Percentiles rank a stretch among this genome's conserved stretches.
These are phyloP conservation scores for Temnothorax ravouxi DNA, from an alignment of 2,888 invertebrate genomes.

Conservation along the genomic window DNA sequence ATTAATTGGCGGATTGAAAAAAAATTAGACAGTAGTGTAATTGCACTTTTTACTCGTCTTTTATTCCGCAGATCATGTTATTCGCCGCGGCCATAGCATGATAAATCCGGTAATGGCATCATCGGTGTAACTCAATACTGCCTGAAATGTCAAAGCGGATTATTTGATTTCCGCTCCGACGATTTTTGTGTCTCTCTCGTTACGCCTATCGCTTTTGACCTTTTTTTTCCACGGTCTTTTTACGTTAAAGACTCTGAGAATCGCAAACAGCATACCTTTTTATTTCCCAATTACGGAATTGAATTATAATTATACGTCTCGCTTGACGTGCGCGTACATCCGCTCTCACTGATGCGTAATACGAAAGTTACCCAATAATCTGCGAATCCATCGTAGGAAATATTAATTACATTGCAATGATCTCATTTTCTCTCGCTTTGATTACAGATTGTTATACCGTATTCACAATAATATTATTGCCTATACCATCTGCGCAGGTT, in stretches of 20 bases:
- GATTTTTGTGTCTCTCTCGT: constrained; percentile 15
- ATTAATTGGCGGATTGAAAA: constrained; percentile 9
- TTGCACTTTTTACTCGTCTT: not conserved
- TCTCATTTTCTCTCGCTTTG: constrained; percentile 19
- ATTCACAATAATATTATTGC: constrained; percentile 23
- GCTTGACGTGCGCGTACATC: not conserved
- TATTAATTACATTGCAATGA: constrained; percentile 26
- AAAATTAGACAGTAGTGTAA: not conserved
- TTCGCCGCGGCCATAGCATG: not conserved
- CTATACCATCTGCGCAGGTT: constrained; percentile 5
- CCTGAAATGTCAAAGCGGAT: not conserved
- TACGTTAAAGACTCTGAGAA: not conserved
- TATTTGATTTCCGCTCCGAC: constrained; percentile 11
- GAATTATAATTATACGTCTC: constrained; percentile 15
- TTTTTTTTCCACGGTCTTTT: not conserved
- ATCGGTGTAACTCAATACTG: constrained; percentile 34
- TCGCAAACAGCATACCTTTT: not conserved
- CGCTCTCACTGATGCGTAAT: not conserved
- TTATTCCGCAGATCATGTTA: constrained; percentile 1
- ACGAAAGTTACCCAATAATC: constrained; percentile 1
- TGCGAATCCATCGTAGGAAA: not conserved
- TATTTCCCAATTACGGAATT: constrained; percentile 22
- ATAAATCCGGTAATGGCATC: constrained; percentile 34
- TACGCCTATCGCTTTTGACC: not conserved
- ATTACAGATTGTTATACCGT: constrained; percentile 30